A percentile compares a stretch with the other conserved stretches of the same genome.
These are phyloP conservation scores for Phymastichus coffea DNA, from an alignment of 1,140 invertebrate genomes.

Conservation along the genomic window DNA sequence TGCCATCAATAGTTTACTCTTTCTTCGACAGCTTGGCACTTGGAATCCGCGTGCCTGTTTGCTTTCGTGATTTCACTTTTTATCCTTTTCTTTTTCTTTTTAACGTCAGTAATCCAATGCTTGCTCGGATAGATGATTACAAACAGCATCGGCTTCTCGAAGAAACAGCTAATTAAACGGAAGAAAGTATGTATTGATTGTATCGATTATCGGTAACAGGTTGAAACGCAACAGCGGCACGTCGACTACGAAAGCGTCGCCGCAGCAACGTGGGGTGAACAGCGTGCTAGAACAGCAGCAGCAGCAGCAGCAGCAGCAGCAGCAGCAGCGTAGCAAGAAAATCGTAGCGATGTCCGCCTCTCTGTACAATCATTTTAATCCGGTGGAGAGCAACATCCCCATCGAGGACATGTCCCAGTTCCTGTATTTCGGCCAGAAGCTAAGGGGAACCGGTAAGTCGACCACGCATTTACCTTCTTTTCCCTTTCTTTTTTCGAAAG, in stretches of 20 bases:
- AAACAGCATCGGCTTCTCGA: too few relatives aligned
- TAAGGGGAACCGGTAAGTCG: slow-evolving; percentile 23
- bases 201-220: neutral
- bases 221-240: neutral
- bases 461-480: neutral
- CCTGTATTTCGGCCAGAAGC: slow-evolving; percentile 69
- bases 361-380: slow-evolving; percentile 64
- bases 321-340: slow-evolving; percentile 42
- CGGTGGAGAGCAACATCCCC: slow-evolving; percentile 63
- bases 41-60: too few relatives aligned
- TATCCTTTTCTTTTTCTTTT: neutral
- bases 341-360: slow-evolving; percentile 60
- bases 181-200: too few relatives aligned
- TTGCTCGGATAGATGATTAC: too few relatives aligned
- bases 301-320: slow-evolving; percentile 32
- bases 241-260: neutral
- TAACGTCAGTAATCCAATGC: neutral
- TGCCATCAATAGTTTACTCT: neutral
- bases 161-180: too few relatives aligned
- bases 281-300: neutral
- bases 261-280: neutral
- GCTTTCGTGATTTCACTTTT: neutral
- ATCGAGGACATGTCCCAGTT: slow-evolving; percentile 70
- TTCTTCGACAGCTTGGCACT: neutral
- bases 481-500: slow-evolving; percentile 27